Evolutionary conservation across 2,888 invertebrate species (phyloP).

Genomic region (Agrilus biguttatus): DNA sequence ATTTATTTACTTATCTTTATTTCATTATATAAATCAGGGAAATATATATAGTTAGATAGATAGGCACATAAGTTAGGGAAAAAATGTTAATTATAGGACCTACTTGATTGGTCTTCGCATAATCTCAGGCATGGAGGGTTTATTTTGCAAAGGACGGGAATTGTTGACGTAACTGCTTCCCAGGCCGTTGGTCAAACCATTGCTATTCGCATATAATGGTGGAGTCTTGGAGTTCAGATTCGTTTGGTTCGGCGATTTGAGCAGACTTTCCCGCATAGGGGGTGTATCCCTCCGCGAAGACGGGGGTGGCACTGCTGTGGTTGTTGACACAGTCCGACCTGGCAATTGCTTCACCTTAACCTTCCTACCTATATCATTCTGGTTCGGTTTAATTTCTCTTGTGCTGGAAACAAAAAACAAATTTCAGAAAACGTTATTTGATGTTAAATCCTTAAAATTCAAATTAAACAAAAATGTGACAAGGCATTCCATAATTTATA

Average conservation of each 20-base stretch:
- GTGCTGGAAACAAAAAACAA: constrained; percentile 47
- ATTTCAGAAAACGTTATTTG: not conserved
- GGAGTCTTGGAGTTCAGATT: constrained; percentile 19
- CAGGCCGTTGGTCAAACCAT: constrained; percentile 22
- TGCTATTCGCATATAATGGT: constrained; percentile 12
- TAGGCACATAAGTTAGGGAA: too few species aligned
- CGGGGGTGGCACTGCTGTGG: constrained; percentile 10
- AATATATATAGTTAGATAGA: too few species aligned
- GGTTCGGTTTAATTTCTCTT: constrained; percentile 84
- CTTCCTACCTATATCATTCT: constrained; percentile 77
- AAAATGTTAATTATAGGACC: not conserved
- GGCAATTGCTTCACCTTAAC: constrained; percentile 55
- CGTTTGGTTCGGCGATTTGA: constrained; percentile 26
- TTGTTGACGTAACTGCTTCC: constrained; percentile 31
- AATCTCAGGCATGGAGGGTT: constrained; percentile 45
- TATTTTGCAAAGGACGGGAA: constrained; percentile 31
- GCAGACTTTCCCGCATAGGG: constrained; percentile 20
- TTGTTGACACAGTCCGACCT: constrained; percentile 9
- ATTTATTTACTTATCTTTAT: too few species aligned
- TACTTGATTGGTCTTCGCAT: constrained; percentile 44
- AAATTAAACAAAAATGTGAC: too few species aligned
- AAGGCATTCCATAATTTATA: too few species aligned
- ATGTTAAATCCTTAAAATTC: too few species aligned
- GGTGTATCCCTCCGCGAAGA: constrained; percentile 23
- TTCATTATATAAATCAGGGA: too few species aligned